phyloP scores from a whole-genome alignment of 1,140 invertebrate species.

The Olivierus martensii region DNA sequence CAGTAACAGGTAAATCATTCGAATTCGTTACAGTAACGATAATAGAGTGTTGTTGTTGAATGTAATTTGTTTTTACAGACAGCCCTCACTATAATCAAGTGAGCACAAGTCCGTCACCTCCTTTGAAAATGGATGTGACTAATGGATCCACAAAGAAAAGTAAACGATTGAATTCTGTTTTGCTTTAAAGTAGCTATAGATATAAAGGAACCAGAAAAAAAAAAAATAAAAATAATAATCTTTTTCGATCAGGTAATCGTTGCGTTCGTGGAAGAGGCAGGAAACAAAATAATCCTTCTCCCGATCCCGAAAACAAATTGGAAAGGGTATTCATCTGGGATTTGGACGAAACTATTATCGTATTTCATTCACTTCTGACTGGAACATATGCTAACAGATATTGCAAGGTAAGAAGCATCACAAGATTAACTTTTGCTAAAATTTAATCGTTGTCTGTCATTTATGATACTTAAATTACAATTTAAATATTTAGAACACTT shows the following conservation, averaged over 20 bases:
- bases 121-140: too few relatives aligned
- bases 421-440: background rate
- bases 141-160: constrained; percentile 7
- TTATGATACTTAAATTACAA: too few relatives aligned
- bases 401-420: constrained; percentile 49
- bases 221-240: background rate
- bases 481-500: too few relatives aligned
- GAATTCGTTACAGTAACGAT: too few relatives aligned
- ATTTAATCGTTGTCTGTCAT: too few relatives aligned
- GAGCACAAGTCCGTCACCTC: too few relatives aligned
- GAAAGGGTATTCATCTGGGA: constrained; percentile 98
- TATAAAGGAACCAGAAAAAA: background rate
- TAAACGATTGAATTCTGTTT: background rate
- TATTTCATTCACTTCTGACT: constrained; percentile 85
- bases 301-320: constrained; percentile 61
- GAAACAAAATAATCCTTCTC: constrained; percentile 37
- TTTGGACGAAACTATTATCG: constrained; percentile 93
- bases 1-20: constrained; percentile 20
- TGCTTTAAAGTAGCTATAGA: background rate
- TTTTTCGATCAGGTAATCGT: constrained; percentile 1
- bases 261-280: constrained; percentile 27
- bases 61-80: too few relatives aligned
- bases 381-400: constrained; percentile 79
- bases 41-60: too few relatives aligned
- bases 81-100: too few relatives aligned